These are phyloP conservation scores for Xenopus laevis DNA, from an alignment of 2,113 vertebrate species.

Conservation along the genomic window DNA sequence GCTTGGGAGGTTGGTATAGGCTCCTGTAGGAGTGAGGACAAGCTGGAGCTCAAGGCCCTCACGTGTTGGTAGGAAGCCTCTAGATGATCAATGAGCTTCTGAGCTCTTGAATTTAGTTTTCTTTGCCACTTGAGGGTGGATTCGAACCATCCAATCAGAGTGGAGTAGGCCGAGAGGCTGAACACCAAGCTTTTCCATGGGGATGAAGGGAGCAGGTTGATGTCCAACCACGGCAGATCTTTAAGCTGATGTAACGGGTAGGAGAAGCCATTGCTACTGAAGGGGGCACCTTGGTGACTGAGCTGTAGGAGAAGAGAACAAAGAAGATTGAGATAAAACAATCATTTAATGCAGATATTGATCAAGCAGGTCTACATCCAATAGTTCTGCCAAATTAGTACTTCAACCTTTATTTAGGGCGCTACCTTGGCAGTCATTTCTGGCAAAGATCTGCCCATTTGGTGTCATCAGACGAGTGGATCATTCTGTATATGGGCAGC, in stretches of 20 bases:
- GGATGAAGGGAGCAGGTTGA: not conserved
- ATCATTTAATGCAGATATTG: no score
- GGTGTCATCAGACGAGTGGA: no score
- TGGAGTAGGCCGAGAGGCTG: not conserved
- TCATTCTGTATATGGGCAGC: no score
- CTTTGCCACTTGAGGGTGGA: conserved; percentile 8
- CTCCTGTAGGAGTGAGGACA: not conserved
- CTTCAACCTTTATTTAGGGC: no score
- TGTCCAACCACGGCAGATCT: not conserved
- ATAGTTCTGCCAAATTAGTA: no score
- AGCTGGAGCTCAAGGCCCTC: conserved; percentile 3
- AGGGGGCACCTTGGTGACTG: not conserved
- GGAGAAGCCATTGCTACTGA: not conserved
- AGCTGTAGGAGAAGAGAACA: conserved; percentile 8
- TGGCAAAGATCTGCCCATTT: no score
- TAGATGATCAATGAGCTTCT: not conserved
- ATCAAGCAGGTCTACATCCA: no score
- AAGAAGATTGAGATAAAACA: no score
- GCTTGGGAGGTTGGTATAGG: not conserved
- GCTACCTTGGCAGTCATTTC: no score
- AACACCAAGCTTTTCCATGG: conserved; percentile 9
- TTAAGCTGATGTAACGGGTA: not conserved
- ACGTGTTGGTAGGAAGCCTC: not conserved
- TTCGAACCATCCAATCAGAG: conserved; percentile 10
- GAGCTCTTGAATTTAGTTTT: not conserved